Evolutionary conservation across 2,797 vertebrate species (phyloP).

Genomic region (Sciurus vulgaris): DNA sequence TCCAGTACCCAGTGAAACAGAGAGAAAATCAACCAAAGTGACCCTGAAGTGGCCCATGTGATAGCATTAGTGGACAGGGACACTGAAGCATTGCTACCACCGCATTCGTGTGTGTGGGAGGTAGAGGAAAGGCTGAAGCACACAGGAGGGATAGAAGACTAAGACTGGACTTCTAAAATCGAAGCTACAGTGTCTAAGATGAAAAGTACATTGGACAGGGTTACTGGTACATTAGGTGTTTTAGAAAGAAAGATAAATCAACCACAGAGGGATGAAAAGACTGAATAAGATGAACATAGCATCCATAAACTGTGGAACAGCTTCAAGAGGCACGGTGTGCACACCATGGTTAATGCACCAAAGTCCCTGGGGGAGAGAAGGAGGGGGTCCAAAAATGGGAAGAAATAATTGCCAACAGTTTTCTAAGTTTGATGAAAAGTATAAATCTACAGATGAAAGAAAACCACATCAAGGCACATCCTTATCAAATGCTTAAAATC

Average conservation of each 20-base stretch:
- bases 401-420: neutral
- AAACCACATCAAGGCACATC: neutral
- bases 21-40: neutral
- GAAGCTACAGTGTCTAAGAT: neutral
- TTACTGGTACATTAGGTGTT: neutral
- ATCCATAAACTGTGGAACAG: neutral
- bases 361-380: neutral
- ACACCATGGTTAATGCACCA: neutral
- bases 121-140: neutral
- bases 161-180: neutral
- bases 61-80: neutral
- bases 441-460: neutral
- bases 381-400: neutral
- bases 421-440: slow-evolving; percentile 7
- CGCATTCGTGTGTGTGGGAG: neutral
- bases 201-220: neutral
- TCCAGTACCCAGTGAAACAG: neutral
- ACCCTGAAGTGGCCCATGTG: neutral
- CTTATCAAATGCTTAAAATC: neutral
- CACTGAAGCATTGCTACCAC: neutral
- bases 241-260: neutral
- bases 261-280: neutral
- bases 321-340: neutral
- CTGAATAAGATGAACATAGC: neutral
- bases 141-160: neutral